Conservation (phyloP, 2,797 vertebrate species). For the Pangasius macronema region DNA sequence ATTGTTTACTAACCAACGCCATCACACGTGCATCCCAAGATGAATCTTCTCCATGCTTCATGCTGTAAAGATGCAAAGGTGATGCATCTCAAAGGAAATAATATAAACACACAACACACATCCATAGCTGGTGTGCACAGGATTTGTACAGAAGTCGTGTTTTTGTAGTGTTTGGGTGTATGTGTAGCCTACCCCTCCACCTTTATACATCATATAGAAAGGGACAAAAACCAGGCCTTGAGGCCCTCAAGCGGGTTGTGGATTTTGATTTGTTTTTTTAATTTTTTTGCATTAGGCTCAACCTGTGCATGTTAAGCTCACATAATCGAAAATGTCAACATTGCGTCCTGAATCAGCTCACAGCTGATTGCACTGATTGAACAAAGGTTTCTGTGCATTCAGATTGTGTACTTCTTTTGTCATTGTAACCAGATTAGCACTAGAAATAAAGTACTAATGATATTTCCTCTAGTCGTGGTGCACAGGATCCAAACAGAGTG, state of each 20-base stretch:
- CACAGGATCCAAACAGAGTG: not conserved
- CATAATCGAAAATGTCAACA: not conserved
- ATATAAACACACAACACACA: not conserved
- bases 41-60: not conserved
- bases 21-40: not conserved
- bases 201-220: not conserved
- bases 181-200: not conserved
- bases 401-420: not conserved
- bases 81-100: not conserved
- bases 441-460: constrained; percentile 17
- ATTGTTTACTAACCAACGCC: not conserved
- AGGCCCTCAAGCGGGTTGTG: not conserved
- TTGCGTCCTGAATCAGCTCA: not conserved
- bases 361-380: not conserved
- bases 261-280: not conserved
- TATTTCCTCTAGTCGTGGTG: not conserved
- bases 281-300: not conserved
- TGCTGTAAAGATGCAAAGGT: not conserved
- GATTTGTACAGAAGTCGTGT: not conserved
- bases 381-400: not conserved
- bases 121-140: not conserved
- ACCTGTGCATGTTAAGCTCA: not conserved
- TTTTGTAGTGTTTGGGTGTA: not conserved
- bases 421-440: not conserved
- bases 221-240: not conserved